Percentiles rank a stretch among this genome's conserved stretches.
These are phyloP conservation scores for Pantherophis alleghaniensis DNA, from an alignment of 2,797 vertebrate species.

Conservation along the genomic window DNA sequence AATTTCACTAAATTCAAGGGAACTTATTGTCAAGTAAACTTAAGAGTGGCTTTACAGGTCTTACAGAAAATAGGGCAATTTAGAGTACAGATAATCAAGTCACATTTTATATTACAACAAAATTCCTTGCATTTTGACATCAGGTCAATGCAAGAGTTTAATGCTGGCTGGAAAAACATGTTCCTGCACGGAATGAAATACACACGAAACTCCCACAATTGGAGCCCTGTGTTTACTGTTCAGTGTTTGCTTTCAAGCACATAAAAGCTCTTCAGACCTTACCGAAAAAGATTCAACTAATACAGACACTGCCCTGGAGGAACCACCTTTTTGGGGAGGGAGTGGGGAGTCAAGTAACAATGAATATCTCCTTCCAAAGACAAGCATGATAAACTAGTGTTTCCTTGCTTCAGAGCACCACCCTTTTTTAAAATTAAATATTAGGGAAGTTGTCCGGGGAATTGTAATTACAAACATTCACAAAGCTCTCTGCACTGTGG, in stretches of 20 bases:
- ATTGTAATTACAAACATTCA: conserved; percentile 17
- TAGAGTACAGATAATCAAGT: neutral
- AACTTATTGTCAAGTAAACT: neutral
- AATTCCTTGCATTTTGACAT: neutral
- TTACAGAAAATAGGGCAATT: neutral
- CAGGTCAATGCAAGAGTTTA: neutral
- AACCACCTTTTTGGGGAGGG: neutral
- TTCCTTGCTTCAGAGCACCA: neutral
- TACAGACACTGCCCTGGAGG: neutral
- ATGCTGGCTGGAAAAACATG: neutral
- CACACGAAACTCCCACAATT: neutral
- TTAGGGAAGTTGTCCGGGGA: conserved; percentile 23
- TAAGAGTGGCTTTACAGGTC: neutral
- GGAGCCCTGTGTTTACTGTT: neutral
- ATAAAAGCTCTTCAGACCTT: neutral
- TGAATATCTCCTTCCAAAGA: neutral
- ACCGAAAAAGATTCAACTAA: neutral
- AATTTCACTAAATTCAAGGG: neutral
- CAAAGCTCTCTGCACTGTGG: neutral
- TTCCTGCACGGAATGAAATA: neutral
- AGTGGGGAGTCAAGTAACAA: neutral
- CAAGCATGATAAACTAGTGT: neutral
- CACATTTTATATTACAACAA: neutral
- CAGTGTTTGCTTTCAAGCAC: neutral
- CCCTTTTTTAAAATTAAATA: conserved; percentile 11